phyloP scores from a whole-genome alignment of 2,888 invertebrate species.

The Coremacera marginata region DNA sequence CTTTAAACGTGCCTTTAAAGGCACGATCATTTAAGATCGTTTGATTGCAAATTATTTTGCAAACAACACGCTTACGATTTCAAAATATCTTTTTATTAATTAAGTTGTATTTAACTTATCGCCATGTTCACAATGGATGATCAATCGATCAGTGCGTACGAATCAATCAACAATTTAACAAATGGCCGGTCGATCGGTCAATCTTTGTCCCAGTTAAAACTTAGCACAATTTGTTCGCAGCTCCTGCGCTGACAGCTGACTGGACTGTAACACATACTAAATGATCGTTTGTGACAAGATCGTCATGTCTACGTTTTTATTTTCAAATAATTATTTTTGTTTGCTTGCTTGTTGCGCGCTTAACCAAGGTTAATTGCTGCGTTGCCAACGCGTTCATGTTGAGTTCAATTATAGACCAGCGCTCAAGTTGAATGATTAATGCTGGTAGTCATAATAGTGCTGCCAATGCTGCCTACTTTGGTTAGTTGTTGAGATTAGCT shows the following conservation, averaged over 20 bases:
- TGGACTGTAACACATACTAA: not conserved
- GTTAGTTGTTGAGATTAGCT: not conserved
- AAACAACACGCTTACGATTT: not conserved
- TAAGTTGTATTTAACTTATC: too few relatives aligned
- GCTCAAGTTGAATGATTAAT: slow-evolving; percentile 5
- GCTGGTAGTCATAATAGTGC: not conserved
- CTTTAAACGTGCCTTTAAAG: not conserved
- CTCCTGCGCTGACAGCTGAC: not conserved
- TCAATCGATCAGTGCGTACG: not conserved
- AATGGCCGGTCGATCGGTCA: not conserved
- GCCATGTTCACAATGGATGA: too few relatives aligned
- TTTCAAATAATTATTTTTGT: not conserved
- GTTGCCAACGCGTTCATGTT: not conserved
- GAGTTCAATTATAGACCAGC: not conserved
- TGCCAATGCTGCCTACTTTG: not conserved
- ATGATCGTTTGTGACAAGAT: slow-evolving; percentile 17
- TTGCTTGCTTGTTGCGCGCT: not conserved
- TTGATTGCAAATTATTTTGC: not conserved
- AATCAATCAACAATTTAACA: not conserved
- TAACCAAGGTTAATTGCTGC: slow-evolving; percentile 17
- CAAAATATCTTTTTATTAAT: not conserved
- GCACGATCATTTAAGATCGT: not conserved
- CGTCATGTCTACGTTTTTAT: not conserved
- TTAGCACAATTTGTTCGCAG: not conserved
- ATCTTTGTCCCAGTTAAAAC: slow-evolving; percentile 8